Base-by-base conservation (phyloP, 2,888 invertebrate genomes). In the Mesoligia furuncula region DNA sequence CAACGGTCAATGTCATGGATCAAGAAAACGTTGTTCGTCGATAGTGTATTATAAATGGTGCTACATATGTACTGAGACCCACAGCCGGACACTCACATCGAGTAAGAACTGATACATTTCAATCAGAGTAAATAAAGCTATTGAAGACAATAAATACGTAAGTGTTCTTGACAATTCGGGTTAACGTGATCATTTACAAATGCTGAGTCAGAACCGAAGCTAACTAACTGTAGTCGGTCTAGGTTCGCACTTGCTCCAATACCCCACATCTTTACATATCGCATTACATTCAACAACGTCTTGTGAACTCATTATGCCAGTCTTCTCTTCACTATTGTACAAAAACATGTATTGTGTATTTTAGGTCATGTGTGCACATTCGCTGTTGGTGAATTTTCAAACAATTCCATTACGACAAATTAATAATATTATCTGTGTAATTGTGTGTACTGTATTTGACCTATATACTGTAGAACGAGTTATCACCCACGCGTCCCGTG, bases 221-320 rank as follows among this genome's bases (percentile, higher is more conserved):
- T 94, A 94, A 95, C 90, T 94, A 94, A 95, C 94, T 93, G 94
- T 94, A 91, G 83, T 90, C 90, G 85, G 89, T 91, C 92, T 94
- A 93, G 92, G 93, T 94, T 91, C 88, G 87, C 92, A 90, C 90
- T 91, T 92, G 96, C 90, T 95, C 96, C 90, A 93, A 91, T 95
- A 94, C 90, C 95, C 96, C 90, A 95, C 94, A 94, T 96, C 90
- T 93, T 93, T 92, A 91, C 90, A 91, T 92, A 94, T 94, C 92
- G 92, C 89, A 91, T 94, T 93, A 94, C 93, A 92, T 91, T 92
- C 90, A 92, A 90, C 91, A 90, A 91, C 90, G 87, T 89, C 90
- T 90, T 89, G 92, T 91, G 93, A 89, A 91, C 93, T 94, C 92
- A 92, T 93, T 93, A 91, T 90, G 87, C 88, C 88, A 86, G 87